Evolutionary conservation across 37 sponge, comb jelly and placozoan species (phyloP), one percentile per base, ranked within the genome.

Genomic region (Ephydatia muelleri): DNA sequence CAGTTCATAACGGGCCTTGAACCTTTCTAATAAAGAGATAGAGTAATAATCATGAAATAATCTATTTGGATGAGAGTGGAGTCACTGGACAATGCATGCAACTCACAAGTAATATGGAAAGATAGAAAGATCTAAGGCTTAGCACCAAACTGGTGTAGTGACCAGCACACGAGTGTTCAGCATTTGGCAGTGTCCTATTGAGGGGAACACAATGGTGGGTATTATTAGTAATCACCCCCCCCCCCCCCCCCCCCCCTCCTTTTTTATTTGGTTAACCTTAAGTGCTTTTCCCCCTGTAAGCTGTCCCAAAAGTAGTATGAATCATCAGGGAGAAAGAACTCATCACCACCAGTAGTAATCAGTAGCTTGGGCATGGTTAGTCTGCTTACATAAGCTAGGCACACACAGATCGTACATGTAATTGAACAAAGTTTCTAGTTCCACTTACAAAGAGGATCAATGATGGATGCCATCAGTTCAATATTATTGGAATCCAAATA

Each of bases 301-400:
- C 84, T 81, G 65, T 93, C 90, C 90, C 92, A 92, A 31, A 79
- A 97, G 91, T 88, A 97, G 74, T 89, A 67, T 23, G 89, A 80
- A 77, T 97, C 97, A 90, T 97, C 97, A 22, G 90, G 90, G 39
- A 88, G 35, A 40, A 94, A 91, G 83, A 97, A 97, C 87, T 97
- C 97, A 76, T 97, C 97, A 35, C 97, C 97, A 39, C 92, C 88
- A 49, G 97, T 85, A 69, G 68, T 66, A 14, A 97, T 92, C 11
- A 94, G 5, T 29, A 91, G 49, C 86, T 94, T 97, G 32, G 97
- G 95, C 85, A 97, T 94, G 0, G 90, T 87, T 66, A 90, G 78
- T 11, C 95, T 76, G 38, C 94, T 88, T 1, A 75, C 72, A 70
- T 95, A 95, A 14, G 77, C 96, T 95, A 65, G 5, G 67, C 13